Conservation (phyloP, 1,140 invertebrate species). For the Drosophila grimshawi region DNA sequence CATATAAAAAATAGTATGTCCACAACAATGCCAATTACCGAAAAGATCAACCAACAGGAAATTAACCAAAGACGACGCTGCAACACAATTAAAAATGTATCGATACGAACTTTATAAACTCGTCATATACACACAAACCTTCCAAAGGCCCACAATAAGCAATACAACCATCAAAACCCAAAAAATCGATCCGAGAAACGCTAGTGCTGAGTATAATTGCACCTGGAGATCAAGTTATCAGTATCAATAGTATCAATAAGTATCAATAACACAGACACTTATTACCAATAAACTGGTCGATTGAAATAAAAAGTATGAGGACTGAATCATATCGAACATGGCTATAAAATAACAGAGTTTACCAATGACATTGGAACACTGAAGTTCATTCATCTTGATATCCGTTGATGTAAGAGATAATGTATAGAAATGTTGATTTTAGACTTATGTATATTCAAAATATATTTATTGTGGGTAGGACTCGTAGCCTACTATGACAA, state of each 20-base stretch:
- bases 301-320: constrained; percentile 34
- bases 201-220: constrained; percentile 12
- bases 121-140: constrained; percentile 18
- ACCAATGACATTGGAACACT: background rate
- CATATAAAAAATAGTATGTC: constrained; percentile 39
- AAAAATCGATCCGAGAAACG: constrained; percentile 28
- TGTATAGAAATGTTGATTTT: background rate
- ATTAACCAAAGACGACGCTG: constrained; percentile 21
- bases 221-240: constrained; percentile 18
- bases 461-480: constrained; percentile 23
- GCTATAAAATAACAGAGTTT: constrained; percentile 39
- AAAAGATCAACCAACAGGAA: constrained; percentile 46
- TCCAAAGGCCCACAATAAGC: constrained; percentile 45
- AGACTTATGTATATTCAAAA: constrained; percentile 15
- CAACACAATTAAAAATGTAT: background rate
- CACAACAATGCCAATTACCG: constrained; percentile 21
- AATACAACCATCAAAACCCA: constrained; percentile 41
- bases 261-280: constrained; percentile 17
- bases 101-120: background rate
- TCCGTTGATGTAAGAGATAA: background rate
- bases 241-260: background rate
- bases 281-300: background rate
- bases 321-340: constrained; percentile 44
- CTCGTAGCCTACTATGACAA: constrained; percentile 18
- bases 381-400: background rate